Conservation (phyloP, 2,113 vertebrate species). For the Oriolus oriolus region DNA sequence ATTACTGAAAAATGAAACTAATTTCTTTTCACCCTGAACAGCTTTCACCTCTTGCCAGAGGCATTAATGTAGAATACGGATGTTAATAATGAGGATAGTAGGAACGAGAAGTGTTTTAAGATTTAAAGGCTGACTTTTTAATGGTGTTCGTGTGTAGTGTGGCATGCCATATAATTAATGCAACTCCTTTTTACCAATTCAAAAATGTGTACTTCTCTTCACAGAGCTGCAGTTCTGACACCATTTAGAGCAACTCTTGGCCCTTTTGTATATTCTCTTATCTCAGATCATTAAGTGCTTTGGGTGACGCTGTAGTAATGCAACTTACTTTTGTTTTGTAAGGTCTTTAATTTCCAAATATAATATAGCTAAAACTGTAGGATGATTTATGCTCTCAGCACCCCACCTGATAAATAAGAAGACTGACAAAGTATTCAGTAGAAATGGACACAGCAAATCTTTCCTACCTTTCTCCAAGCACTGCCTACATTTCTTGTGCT, state of each 20-base stretch:
- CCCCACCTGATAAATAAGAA: neutral
- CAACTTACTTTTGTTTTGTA: neutral
- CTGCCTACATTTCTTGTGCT: neutral
- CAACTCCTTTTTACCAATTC: neutral
- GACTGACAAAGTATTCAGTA: neutral
- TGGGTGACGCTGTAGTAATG: neutral
- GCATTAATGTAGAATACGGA: slow-evolving; percentile 31
- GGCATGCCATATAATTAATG: neutral
- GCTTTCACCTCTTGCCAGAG: slow-evolving; percentile 57
- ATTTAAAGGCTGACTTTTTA: slow-evolving; percentile 42
- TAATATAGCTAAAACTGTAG: neutral
- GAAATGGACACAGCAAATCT: neutral
- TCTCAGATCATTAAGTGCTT: neutral
- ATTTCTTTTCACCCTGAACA: slow-evolving; percentile 56
- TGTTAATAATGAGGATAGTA: slow-evolving; percentile 50
- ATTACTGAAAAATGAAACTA: slow-evolving; percentile 63
- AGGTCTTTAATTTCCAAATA: neutral
- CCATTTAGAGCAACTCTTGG: neutral
- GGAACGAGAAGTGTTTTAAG: slow-evolving; percentile 30
- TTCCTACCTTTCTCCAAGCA: neutral
- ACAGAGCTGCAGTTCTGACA: neutral
- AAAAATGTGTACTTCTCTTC: neutral
- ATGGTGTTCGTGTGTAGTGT: neutral
- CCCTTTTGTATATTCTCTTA: neutral
- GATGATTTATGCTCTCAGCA: neutral